Evolutionary conservation across 2,888 invertebrate species (phyloP).

Genomic region (Meta bourneti): DNA sequence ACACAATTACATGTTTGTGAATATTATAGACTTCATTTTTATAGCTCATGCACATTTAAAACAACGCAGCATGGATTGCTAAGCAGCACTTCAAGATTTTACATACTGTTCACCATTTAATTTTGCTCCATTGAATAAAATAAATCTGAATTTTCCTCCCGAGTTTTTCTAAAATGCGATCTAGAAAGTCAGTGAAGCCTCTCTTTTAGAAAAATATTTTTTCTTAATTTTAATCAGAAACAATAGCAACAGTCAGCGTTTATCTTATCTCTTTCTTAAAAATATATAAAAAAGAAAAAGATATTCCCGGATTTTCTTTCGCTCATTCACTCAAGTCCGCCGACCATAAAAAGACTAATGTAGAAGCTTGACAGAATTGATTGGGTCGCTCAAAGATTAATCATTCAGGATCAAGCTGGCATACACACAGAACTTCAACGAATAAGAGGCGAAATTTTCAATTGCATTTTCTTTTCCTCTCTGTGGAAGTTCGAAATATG

Average conservation of each 20-base stretch:
- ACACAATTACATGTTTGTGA: too few relatives aligned
- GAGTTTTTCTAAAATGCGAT: too few relatives aligned
- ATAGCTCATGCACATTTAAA: too few relatives aligned
- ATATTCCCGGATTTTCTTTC: neutral
- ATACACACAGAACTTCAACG: constrained; percentile 9
- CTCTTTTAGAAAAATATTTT: neutral
- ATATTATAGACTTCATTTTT: too few relatives aligned
- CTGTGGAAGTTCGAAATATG: neutral
- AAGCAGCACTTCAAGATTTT: too few relatives aligned
- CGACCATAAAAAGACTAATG: constrained; percentile 41
- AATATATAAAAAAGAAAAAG: neutral
- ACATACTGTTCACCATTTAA: too few relatives aligned
- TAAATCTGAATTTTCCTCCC: too few relatives aligned
- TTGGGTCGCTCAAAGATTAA: constrained; percentile 35
- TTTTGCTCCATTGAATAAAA: too few relatives aligned
- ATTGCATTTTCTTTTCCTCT: constrained; percentile 5
- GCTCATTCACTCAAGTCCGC: constrained; percentile 10
- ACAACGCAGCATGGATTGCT: too few relatives aligned
- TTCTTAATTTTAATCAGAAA: neutral
- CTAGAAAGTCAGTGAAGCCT: neutral
- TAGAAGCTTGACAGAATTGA: constrained; percentile 36
- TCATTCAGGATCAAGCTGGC: constrained; percentile 32
- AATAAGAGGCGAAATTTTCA: constrained; percentile 4
- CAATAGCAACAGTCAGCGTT: constrained; percentile 2
- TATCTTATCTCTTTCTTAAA: constrained; percentile 3